These are phyloP conservation scores for Myotis pilosus DNA, from an alignment of 2,797 vertebrate species.

Conservation along the genomic window DNA sequence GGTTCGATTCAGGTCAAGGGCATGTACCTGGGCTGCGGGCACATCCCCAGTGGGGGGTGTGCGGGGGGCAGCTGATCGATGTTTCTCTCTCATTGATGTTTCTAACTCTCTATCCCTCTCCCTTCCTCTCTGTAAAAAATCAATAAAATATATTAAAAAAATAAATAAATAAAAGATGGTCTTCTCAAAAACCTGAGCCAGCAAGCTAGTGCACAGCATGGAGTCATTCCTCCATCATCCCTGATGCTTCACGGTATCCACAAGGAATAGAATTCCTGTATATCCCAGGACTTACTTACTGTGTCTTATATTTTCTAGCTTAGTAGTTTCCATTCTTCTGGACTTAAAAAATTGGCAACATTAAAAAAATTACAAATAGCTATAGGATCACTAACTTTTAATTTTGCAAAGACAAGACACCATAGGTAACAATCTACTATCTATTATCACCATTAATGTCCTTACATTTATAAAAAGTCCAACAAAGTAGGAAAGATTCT, in stretches of 20 bases:
- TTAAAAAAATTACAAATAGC: background rate
- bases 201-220: background rate
- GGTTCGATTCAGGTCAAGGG: no score
- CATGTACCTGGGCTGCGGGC: no score
- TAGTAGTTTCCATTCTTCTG: background rate
- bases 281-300: background rate
- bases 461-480: background rate
- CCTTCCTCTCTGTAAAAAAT: no score
- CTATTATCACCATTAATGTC: background rate
- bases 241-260: background rate
- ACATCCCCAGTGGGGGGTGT: no score
- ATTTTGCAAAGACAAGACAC: slow-evolving; percentile 21
- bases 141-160: no score
- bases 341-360: slow-evolving; percentile 35
- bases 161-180: no score
- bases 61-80: no score
- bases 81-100: no score
- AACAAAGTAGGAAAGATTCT: slow-evolving; percentile 17
- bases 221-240: background rate
- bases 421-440: background rate
- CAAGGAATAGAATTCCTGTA: background rate
- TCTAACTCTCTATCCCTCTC: no score
- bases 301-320: slow-evolving; percentile 38
- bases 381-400: slow-evolving; percentile 19
- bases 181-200: background rate